Conservation (phyloP, 1,140 invertebrate genomes). For the Aphaenogaster floridana region DNA sequence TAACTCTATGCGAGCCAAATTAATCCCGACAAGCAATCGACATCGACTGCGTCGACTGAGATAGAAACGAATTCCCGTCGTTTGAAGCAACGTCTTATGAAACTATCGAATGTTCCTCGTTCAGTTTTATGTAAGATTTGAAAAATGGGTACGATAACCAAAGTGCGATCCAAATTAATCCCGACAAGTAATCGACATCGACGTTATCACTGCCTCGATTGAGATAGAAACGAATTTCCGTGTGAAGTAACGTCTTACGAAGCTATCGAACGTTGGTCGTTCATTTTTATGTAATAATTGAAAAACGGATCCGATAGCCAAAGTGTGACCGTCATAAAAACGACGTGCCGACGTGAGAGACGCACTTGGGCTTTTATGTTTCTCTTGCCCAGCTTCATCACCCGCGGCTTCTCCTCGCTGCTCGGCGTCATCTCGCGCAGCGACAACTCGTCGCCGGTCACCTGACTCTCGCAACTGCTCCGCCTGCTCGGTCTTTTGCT, state of each 20-base stretch:
- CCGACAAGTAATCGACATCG: neutral
- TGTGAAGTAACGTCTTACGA: neutral
- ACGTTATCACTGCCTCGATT: neutral
- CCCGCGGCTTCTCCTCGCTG: constrained; percentile 89
- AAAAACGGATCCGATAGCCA: neutral
- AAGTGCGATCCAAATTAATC: neutral
- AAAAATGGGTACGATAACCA: neutral
- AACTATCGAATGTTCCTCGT: neutral
- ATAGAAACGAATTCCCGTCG: neutral
- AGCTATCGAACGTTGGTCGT: neutral
- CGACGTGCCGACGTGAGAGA: neutral
- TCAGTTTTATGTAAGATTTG: neutral
- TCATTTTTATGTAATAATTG: neutral
- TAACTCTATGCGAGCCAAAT: neutral
- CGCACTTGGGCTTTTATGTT: constrained; percentile 93
- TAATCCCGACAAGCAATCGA: neutral
- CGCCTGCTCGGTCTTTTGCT: constrained; percentile 81
- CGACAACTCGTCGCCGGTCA: constrained; percentile 82
- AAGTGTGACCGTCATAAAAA: constrained; percentile 15
- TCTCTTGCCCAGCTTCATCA: constrained; percentile 92
- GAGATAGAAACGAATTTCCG: neutral
- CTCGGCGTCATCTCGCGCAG: constrained; percentile 81
- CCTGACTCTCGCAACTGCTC: constrained; percentile 83
- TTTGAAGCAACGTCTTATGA: neutral
- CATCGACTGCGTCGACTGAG: neutral